These are phyloP conservation scores for Drosophila subsilvestris DNA, from an alignment of 2,888 invertebrate species.

Conservation along the genomic window DNA sequence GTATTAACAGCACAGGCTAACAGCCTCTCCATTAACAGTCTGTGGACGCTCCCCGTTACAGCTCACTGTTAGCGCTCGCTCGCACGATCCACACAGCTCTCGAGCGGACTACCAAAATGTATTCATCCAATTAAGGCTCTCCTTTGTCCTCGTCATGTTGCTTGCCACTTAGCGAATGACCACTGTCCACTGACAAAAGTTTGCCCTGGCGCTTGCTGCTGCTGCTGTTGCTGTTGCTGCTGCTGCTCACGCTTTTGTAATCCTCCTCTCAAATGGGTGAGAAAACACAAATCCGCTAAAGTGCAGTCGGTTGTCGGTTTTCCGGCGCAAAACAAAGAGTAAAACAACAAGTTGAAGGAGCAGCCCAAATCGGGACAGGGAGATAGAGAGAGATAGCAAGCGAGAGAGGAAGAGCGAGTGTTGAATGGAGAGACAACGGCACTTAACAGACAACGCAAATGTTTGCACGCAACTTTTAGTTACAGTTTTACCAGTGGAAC, in stretches of 20 bases:
- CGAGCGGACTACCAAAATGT: background rate
- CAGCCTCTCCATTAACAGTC: background rate
- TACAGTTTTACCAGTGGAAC: constrained; percentile 50
- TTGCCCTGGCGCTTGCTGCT: constrained; percentile 48
- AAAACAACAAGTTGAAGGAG: constrained; percentile 15
- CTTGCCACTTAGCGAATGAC: constrained; percentile 11
- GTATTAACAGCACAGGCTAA: background rate
- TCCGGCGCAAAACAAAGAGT: constrained; percentile 41
- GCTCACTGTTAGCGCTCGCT: background rate
- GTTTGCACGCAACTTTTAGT: constrained; percentile 75
- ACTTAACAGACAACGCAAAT: constrained; percentile 71
- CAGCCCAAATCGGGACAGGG: background rate
- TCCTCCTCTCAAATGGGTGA: constrained; percentile 77
- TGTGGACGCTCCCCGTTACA: too few species aligned
- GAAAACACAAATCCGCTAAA: constrained; percentile 78
- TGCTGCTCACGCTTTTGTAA: constrained; percentile 58
- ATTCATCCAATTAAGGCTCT: too few species aligned
- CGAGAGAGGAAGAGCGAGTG: background rate
- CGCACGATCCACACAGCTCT: background rate
- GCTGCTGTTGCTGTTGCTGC: background rate
- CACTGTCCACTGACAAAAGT: constrained; percentile 50
- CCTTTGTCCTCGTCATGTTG: background rate
- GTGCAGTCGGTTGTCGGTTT: constrained; percentile 55
- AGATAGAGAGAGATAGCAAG: background rate
- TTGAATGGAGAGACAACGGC: constrained; percentile 45